Evolutionary conservation across 1,140 invertebrate genomes (phyloP).

Genomic region (Chironomus striatipennis): DNA sequence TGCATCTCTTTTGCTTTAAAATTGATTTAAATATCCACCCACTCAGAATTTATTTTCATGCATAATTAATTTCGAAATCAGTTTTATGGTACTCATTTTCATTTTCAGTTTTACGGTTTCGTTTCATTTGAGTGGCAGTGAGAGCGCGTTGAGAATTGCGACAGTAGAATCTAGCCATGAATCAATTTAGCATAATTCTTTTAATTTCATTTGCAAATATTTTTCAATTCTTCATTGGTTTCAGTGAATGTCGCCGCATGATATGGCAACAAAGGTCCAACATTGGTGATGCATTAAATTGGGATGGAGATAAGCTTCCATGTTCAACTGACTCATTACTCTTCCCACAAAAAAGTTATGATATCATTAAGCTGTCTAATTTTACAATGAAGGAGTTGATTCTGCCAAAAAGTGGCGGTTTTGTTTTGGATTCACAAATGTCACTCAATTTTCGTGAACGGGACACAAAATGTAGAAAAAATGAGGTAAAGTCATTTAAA

Average conservation of each 20-base stretch:
- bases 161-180: too few relatives aligned
- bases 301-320: neutral
- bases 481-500: neutral
- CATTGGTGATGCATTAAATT: slow-evolving; percentile 10
- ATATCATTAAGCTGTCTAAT: slow-evolving; percentile 7
- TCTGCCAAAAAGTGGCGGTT: slow-evolving; percentile 3
- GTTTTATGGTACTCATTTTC: neutral
- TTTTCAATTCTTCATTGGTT: neutral
- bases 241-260: neutral
- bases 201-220: slow-evolving; percentile 18
- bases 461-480: neutral
- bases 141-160: neutral
- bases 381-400: slow-evolving; percentile 5
- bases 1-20: neutral
- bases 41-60: neutral
- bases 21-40: slow-evolving; percentile 21
- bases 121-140: neutral
- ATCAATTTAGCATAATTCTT: slow-evolving; percentile 3
- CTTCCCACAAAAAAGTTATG: slow-evolving; percentile 1
- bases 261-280: neutral
- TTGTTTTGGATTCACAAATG: neutral
- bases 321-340: neutral
- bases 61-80: slow-evolving; percentile 13
- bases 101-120: neutral
- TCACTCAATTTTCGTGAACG: slow-evolving; percentile 3